Percentiles rank a stretch among this genome's conserved stretches.
Evolutionary conservation across 1,140 invertebrate genomes (phyloP).

Genomic region (Heliothis subflexa): DNA sequence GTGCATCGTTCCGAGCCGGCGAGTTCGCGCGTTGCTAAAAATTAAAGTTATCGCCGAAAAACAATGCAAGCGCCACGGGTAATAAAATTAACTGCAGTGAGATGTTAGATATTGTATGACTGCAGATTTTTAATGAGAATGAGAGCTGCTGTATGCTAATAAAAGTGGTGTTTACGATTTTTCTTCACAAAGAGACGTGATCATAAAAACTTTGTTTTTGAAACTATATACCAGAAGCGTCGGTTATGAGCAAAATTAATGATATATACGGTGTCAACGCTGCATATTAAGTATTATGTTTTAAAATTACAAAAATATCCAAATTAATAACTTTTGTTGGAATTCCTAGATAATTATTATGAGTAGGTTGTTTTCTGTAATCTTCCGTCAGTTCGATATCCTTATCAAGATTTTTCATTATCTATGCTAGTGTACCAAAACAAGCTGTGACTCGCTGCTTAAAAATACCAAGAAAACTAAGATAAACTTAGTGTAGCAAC

Average conservation of each 20-base stretch:
- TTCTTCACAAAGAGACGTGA: not conserved
- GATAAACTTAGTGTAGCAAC: slow-evolving; percentile 10
- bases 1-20: slow-evolving; percentile 26
- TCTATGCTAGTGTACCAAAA: not conserved
- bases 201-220: not conserved
- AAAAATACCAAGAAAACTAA: slow-evolving; percentile 33
- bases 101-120: slow-evolving; percentile 29
- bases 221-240: not conserved
- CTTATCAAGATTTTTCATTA: no score
- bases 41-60: slow-evolving; percentile 38
- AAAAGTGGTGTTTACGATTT: slow-evolving; percentile 2
- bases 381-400: no score
- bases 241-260: no score
- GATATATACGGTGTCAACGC: no score
- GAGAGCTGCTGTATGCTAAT: not conserved
- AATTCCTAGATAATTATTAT: no score
- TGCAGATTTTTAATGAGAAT: slow-evolving; percentile 24
- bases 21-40: slow-evolving; percentile 16
- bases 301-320: no score
- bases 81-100: slow-evolving; percentile 43
- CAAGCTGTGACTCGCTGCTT: slow-evolving; percentile 14
- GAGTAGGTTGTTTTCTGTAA: no score
- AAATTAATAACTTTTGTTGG: no score
- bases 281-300: no score
- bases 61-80: slow-evolving; percentile 32